phyloP scores from a whole-genome alignment of 2,113 vertebrate genomes.

The Thomomys bottae region DNA sequence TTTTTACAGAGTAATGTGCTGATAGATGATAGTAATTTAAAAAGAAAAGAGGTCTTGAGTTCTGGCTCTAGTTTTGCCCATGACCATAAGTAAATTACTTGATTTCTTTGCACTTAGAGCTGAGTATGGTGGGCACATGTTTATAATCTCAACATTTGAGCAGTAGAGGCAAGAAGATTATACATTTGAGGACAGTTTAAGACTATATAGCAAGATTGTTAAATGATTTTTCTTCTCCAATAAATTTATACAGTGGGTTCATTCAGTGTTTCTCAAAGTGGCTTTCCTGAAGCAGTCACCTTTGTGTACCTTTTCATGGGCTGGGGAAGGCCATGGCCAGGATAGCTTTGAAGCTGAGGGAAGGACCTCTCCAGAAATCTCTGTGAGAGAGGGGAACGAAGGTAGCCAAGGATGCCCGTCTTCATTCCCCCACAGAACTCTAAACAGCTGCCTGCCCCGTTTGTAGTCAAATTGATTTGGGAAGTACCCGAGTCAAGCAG shows the following conservation, averaged over 20 bases:
- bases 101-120: background rate
- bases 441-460: background rate
- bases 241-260: background rate
- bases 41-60: conserved; percentile 21
- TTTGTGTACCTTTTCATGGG: background rate
- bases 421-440: background rate
- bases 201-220: too few species aligned
- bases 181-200: too few species aligned
- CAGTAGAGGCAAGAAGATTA: too few species aligned
- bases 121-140: too few species aligned
- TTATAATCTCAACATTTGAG: too few species aligned
- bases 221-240: background rate
- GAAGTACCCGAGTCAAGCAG: background rate
- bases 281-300: background rate
- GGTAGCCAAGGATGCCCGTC: background rate
- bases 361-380: background rate
- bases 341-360: background rate
- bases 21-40: background rate
- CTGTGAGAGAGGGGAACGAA: background rate
- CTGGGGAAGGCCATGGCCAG: background rate
- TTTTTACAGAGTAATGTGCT: conserved; percentile 13
- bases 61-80: conserved; percentile 23
- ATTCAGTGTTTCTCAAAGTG: background rate
- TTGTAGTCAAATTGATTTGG: background rate
- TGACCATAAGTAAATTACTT: conserved; percentile 34